These are phyloP conservation scores for Apodemus agrarius DNA, from an alignment of 2,797 vertebrate species.

Conservation along the genomic window DNA sequence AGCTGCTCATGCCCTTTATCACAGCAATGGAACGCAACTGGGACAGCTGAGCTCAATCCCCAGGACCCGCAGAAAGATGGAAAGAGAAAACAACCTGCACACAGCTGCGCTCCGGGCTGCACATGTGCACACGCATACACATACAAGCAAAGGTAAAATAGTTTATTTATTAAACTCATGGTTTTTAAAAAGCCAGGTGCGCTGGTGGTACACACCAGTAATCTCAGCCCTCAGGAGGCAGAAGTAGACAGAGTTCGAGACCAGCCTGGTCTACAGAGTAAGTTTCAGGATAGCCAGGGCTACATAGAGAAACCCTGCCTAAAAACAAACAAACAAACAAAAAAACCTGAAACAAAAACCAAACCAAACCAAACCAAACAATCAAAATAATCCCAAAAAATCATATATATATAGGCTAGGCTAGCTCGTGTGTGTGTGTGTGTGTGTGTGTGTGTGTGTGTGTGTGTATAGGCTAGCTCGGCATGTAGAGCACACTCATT, in stretches of 20 bases:
- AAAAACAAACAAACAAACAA: not conserved
- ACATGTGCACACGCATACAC: not conserved
- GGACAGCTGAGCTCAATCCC: not conserved
- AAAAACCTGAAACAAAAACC: not conserved
- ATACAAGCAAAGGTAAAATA: not conserved
- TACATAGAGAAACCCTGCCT: not conserved
- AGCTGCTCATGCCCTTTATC: not conserved
- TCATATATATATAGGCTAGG: no score
- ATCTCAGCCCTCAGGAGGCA: not conserved
- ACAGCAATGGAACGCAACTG: not conserved
- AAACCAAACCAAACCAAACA: no score
- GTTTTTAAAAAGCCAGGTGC: not conserved
- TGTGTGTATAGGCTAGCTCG: not conserved
- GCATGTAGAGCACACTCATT: no score
- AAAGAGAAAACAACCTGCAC: not conserved
- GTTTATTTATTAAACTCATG: not conserved
- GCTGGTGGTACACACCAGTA: not conserved
- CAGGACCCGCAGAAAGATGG: not conserved
- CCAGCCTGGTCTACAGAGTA: not conserved
- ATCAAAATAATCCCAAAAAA: no score
- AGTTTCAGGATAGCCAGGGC: not conserved
- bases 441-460: no score
- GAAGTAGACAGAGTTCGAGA: not conserved
- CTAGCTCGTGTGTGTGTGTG: no score
- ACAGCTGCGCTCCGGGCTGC: not conserved